Evolutionary conservation across 2,888 invertebrate genomes (phyloP), one percentile per base, ranked within the genome.

Genomic region (Rhimphoctona megacephalus): DNA sequence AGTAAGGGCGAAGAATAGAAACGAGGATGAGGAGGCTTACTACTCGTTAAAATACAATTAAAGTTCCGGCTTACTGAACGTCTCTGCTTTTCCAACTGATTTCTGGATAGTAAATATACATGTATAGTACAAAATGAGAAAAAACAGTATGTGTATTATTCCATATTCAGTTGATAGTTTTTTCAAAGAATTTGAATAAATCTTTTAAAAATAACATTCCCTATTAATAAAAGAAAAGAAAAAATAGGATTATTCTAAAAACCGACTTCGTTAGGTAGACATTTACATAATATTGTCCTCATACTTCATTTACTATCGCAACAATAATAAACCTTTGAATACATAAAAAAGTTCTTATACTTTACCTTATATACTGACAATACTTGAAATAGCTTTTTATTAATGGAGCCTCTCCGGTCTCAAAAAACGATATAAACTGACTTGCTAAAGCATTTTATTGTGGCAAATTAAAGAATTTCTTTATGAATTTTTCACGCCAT

Each of bases 1-100:
- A 73, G 66, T 64, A 81, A 85, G 67, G 30, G 30, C 33, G 64
- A 70, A 49, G 64, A 83, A 74, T 73, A 70, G 43, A 85, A 72
- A 83, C 66, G 8, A 46, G 22, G 30, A 30, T 25, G 17, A 43
- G 36, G 67, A 36, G 30, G 54, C 57, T 69, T 70, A 74, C 86
- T 86, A 85, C 88, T 90, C 89, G 89, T 89, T 89, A 89, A 90
- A 88, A 88, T 86, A 88, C 89, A 90, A 91, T 91, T 91, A 91
- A 90, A 91, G 88, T 91, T 90, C 87, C 88, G 74, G 83, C 77
- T 76, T 78, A 86, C 86, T 54, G 80, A 81, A 81, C 61, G 77
- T 81, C 83, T 36, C 30, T 52, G 64, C 61, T 81, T 57, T 83
- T 72, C 57, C 81, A 54, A 81, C 49, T 87, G 89, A 90, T 91